Evolutionary conservation across 2,888 invertebrate species (phyloP), one percentile per base, ranked within the genome.

Genomic region (Taenaris catops): DNA sequence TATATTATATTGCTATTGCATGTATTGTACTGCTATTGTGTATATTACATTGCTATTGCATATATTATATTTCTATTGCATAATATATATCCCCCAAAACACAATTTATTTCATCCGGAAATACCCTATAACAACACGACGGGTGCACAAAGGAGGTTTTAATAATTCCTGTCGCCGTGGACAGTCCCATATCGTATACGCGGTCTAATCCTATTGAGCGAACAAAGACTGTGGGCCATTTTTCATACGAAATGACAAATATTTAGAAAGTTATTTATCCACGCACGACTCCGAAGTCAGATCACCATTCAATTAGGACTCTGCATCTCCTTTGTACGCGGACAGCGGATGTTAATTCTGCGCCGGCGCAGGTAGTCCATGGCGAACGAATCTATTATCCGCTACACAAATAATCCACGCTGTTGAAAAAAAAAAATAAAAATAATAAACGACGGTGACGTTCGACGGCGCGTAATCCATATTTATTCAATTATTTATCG

Each of bases 231-330:
- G 59, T 63, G 53, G 58, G 66, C 72, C 75, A 81, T 84, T 80
- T 79, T 81, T 83, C 83, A 84, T 79, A 72, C 71, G n/a, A 59
- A 69, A 79, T 68, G 79, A 76, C 81, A 83, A 84, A 84, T 83
- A 81, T 84, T 84, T 79, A 73, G 83, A 84, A 83, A 79, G 80
- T 70, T 81, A 80, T 84, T 81, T 79, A 72, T 76, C 65, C 67
- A 66, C 64, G 72, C 70, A 67, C 62, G 67, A 67, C 63, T 69
- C 61, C 59, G 64, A n/a, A n/a, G n/a, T n/a, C 56, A 59, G 58
- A 11, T 19, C 16, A 11, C 1, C 11, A 10, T 1, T 23, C n/a
- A 31, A 19, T 19, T 19, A 19, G 19, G n/a, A 7, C 16, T 14
- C 16, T 4, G 7, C 49, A 46, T 38, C 57, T 60, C 8, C 66